Conservation (phyloP, 2,888 invertebrate genomes). For the Hetaerina titia region DNA sequence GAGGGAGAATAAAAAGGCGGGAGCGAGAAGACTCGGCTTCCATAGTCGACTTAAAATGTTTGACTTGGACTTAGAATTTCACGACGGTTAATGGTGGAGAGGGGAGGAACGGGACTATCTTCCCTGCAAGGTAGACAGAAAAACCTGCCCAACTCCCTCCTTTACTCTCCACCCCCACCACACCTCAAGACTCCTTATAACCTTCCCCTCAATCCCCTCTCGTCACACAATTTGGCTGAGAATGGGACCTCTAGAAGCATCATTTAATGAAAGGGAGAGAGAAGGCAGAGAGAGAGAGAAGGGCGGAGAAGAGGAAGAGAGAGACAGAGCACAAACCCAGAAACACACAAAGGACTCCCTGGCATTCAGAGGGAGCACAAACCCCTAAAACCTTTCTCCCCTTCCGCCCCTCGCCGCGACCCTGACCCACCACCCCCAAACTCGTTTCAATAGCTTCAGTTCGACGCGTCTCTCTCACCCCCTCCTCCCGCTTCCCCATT, state of each 20-base stretch:
- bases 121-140: not conserved
- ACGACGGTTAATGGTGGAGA: not conserved
- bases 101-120: not conserved
- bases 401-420: not conserved
- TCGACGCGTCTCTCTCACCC: too few species aligned
- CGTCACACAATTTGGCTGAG: conserved; percentile 2
- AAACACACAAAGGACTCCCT: not conserved
- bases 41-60: conserved; percentile 15
- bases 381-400: not conserved
- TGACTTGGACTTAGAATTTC: conserved; percentile 8
- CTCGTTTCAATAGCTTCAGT: not conserved
- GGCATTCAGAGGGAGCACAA: not conserved
- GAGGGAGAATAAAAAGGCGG: not conserved
- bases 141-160: not conserved
- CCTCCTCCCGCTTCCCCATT: not conserved
- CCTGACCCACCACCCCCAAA: not conserved
- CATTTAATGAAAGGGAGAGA: conserved; percentile 6
- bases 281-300: not conserved
- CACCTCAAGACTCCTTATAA: not conserved
- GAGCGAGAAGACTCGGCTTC: not conserved
- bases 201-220: not conserved
- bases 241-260: conserved; percentile 1
- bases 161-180: not conserved
- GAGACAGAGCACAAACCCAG: not conserved
- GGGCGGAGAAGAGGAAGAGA: not conserved